Evolutionary conservation across 2,888 invertebrate species (phyloP).

Genomic region (Cheilosia urbana): DNA sequence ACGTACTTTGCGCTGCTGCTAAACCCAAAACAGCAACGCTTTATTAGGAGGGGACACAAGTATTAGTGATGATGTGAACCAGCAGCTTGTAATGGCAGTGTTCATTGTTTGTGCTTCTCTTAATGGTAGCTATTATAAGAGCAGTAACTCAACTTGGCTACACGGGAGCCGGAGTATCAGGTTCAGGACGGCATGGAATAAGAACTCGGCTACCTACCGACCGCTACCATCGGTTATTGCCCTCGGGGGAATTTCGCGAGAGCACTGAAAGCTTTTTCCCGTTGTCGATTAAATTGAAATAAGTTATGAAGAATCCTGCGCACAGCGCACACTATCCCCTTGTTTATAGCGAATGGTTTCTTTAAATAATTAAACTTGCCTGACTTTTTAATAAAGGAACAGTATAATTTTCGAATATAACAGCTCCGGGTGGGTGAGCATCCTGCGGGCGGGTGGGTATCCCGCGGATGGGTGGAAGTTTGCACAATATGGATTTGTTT

Average conservation of each 20-base stretch:
- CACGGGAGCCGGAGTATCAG: constrained; percentile 1
- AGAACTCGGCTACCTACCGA: constrained; percentile 6
- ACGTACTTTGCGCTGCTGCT: constrained; percentile 14
- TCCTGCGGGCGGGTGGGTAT: neutral
- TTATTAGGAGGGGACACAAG: constrained; percentile 15
- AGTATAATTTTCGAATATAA: constrained; percentile 15
- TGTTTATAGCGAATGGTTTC: neutral
- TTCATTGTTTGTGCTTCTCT: constrained; percentile 12
- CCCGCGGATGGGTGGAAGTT: neutral
- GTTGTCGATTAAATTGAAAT: constrained; percentile 1
- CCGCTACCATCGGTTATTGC: constrained; percentile 49
- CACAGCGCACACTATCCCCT: constrained; percentile 6
- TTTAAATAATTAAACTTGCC: constrained; percentile 24
- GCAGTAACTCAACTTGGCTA: constrained; percentile 39
- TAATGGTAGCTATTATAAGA: constrained; percentile 17
- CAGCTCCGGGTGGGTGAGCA: too few relatives aligned
- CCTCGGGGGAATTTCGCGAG: constrained; percentile 40
- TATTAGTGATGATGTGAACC: constrained; percentile 33
- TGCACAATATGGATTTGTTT: constrained; percentile 4
- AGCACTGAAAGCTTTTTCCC: constrained; percentile 25
- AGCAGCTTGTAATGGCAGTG: constrained; percentile 10
- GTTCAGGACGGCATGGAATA: neutral
- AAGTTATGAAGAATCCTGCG: constrained; percentile 25
- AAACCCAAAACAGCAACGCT: constrained; percentile 8
- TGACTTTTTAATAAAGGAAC: constrained; percentile 10